Base-by-base conservation (phyloP, 2,888 invertebrate genomes). In the Zaprionus bogoriensis region DNA sequence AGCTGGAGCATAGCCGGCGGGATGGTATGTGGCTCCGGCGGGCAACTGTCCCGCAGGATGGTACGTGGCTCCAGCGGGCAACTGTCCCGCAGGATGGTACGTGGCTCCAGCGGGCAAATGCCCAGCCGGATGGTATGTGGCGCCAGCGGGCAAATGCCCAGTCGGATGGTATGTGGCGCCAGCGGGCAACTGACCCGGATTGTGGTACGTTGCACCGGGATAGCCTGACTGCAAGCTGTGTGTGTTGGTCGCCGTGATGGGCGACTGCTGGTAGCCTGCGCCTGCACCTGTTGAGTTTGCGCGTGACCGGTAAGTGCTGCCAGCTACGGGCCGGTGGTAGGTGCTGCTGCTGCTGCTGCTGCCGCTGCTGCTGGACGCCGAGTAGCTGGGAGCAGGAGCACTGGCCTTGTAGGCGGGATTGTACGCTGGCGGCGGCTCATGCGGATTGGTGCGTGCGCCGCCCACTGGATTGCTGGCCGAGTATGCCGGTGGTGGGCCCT, bases 401-500 rank as follows among this genome's bases (percentile, higher is more conserved):
- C 69, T 87, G 46, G 88, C 71, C 42, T 85, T 86, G 57, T 88
- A 89, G 1, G 60, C 20, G 0, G 86, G 87, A 62, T 83, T 87
- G 52, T 89, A 88, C 9, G 89, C 80, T n/a, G 90, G 91, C 19
- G 91, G 85, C 19, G 77, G 78, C 47, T 90, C 89, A 45, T 90
- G 66, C 0, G 90, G 61, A 46, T 91, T 90, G 9, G 90, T 87
- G 38, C 67, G 86, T 0, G 90, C 90, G 2, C 91, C 91, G 3
- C 90, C 90, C 1, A 51, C 72, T 0, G 89, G 87, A 73, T 89
- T 89, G 1, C 73, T 67, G 12, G 88, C 75, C 0, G 89, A 88
- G 58, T 90, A 91, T 0, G 89, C 81, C 4, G 90, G 90, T 28
- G 90, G 90, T n/a, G 90, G 89, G 4, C 90, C 90, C 45, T 88